Evolutionary conservation across 92 coral and sea anemone species (phyloP), one percentile per base, ranked within the genome.

Genomic region (Porites lobata): DNA sequence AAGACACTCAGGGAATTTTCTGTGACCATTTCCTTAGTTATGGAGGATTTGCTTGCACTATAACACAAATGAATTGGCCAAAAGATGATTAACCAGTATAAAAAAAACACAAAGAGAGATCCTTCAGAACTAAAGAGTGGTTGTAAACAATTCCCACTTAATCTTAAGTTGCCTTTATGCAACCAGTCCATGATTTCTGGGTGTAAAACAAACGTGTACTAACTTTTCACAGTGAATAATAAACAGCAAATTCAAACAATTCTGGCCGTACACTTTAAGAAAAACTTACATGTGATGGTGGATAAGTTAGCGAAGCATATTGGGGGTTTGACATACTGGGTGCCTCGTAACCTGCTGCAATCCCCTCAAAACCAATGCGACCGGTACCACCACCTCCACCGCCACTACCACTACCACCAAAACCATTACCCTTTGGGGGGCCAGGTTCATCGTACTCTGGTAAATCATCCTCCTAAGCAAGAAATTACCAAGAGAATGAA

Each of bases 241-340:
- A 2, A 19, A 19, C 8, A n/a, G 15, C 47, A 67, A 7, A 9
- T 7, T 19, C 10, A 26, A 38, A 6, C 10, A 4, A 17, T 59
- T 17, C 7, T 7, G 62, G n/a, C 20, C 47, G 4, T 38, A 38
- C 47, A 38, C 47, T 38, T 38, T 1, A 22, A 56, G 9, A 70
- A 50, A 7, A 14, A 85, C 85, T 59, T 76, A 83, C 84, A 19
- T 26, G 65, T 59, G 87, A 50, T 82, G 92, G 90, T 15, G 98
- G 98, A 88, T 96, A 96, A 59, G 93, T 53, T 56, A 75, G 94
- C 15, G 92, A 89, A 12, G 96, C 95, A 78, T 79, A 86, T 19
- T 91, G 94, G 70, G 90, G 86, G 38, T 92, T 86, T 1, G 98
- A 96, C 53, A 95, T 92, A 79, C 88, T 53, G 82, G 99, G 98